Conservation (phyloP, 2,888 invertebrate species). For the Archaeoteleia sp. region DNA sequence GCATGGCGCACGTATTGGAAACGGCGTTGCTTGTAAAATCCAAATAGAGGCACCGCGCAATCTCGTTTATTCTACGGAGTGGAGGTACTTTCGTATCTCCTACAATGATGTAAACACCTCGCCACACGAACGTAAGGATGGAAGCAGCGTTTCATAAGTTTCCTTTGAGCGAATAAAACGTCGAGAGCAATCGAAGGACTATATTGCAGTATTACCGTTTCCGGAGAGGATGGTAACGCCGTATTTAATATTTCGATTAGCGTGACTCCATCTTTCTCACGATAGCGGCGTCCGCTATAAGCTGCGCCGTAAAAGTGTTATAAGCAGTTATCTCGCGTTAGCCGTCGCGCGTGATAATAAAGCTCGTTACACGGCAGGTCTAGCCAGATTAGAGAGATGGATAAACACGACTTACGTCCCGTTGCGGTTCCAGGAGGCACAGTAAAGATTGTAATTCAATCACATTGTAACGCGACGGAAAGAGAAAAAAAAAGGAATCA, state of each 20-base stretch:
- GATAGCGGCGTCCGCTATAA: conserved; percentile 1
- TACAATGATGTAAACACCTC: too few species aligned
- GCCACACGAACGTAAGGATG: too few species aligned
- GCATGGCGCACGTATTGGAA: conserved; percentile 33
- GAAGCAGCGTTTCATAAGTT: neutral
- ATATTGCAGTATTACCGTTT: too few species aligned
- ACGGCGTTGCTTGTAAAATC: conserved; percentile 31
- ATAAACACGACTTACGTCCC: conserved; percentile 46
- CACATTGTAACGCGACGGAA: conserved; percentile 32
- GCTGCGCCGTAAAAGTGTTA: conserved; percentile 42
- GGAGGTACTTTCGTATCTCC: conserved; percentile 17
- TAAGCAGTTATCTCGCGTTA: conserved; percentile 30
- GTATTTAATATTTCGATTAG: neutral
- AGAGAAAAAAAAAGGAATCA: conserved; percentile 10
- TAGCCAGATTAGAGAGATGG: conserved; percentile 48
- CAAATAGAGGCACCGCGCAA: conserved; percentile 28
- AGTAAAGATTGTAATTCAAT: conserved; percentile 48
- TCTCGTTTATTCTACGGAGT: conserved; percentile 33
- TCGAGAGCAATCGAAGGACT: too few species aligned
- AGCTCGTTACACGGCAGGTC: conserved; percentile 52
- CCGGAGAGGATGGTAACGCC: too few species aligned
- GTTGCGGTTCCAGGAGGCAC: conserved; percentile 44
- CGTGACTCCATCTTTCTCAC: neutral
- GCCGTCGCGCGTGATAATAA: conserved; percentile 50
- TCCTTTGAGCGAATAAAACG: too few species aligned